These are phyloP conservation scores for Anoplolepis gracilipes DNA, from an alignment of 1,140 invertebrate species.

Conservation along the genomic window DNA sequence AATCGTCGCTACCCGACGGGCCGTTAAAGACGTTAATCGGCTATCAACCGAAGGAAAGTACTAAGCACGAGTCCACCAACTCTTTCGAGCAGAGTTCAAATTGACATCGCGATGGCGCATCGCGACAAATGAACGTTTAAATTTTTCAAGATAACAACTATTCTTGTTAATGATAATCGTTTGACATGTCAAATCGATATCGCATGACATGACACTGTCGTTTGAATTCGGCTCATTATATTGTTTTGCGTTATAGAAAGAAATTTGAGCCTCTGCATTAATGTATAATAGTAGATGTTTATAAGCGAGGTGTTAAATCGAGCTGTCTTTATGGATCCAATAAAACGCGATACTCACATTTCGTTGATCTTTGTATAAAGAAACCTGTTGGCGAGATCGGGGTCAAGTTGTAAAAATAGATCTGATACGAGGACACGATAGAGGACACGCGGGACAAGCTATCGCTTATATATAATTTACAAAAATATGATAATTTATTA, in stretches of 20 bases:
- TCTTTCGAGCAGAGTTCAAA: not conserved
- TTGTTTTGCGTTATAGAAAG: not conserved
- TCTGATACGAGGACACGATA: not conserved
- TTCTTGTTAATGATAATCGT: conserved; percentile 42
- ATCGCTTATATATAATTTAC: conserved; percentile 41
- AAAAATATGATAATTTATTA: conserved; percentile 64
- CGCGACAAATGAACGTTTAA: conserved; percentile 16
- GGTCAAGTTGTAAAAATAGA: conserved; percentile 28
- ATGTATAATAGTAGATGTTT: conserved; percentile 26
- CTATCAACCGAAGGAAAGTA: conserved; percentile 26
- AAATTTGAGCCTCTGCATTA: not conserved
- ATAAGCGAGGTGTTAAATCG: conserved; percentile 27
- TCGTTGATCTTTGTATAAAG: not conserved
- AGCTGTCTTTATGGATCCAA: conserved; percentile 35
- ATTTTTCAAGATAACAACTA: conserved; percentile 30
- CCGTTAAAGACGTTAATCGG: conserved; percentile 50
- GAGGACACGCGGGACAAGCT: too few relatives aligned
- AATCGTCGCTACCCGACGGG: conserved; percentile 2
- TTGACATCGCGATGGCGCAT: conserved; percentile 25
- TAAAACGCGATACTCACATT: conserved; percentile 38
- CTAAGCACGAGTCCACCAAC: not conserved
- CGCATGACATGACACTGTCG: conserved; percentile 7
- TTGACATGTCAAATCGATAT: conserved; percentile 17
- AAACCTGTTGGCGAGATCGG: conserved; percentile 45
- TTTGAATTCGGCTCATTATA: conserved; percentile 39